Conservation (phyloP, 2,797 vertebrate species). For the Spheniscus humboldti region DNA sequence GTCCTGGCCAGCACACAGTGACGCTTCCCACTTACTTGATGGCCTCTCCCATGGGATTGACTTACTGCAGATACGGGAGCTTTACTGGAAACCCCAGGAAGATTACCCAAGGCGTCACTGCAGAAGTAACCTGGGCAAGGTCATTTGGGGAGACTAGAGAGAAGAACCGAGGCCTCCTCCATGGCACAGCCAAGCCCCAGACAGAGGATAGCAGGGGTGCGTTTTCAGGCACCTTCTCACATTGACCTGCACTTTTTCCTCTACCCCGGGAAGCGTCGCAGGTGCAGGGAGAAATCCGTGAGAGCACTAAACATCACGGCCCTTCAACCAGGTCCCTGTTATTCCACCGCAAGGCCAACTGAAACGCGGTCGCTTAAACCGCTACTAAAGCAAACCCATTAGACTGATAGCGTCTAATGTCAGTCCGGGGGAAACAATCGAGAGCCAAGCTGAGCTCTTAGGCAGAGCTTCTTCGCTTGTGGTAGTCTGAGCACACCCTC, state of each 20-base stretch:
- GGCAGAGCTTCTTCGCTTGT: not conserved
- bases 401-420: rapidly evolving
- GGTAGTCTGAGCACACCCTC: not conserved
- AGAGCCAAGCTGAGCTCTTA: not conserved
- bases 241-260: not conserved
- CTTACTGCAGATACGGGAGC: rapidly evolving
- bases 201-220: rapidly evolving
- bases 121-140: not conserved
- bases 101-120: not conserved
- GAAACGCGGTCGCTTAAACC: not conserved
- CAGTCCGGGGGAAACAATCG: rapidly evolving
- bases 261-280: not conserved
- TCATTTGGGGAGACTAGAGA: not conserved
- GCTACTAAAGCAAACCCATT: not conserved
- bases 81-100: not conserved
- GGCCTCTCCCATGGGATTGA: not conserved
- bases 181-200: not conserved
- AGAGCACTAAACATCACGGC: not conserved
- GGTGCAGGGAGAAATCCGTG: not conserved
- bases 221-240: not conserved
- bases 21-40: not conserved
- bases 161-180: not conserved
- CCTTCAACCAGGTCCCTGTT: not conserved
- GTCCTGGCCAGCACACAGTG: not conserved
- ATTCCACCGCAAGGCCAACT: not conserved